Evolutionary conservation across 2,888 invertebrate species (phyloP), one percentile per base, ranked within the genome.

Genomic region (Drosophila affinis): DNA sequence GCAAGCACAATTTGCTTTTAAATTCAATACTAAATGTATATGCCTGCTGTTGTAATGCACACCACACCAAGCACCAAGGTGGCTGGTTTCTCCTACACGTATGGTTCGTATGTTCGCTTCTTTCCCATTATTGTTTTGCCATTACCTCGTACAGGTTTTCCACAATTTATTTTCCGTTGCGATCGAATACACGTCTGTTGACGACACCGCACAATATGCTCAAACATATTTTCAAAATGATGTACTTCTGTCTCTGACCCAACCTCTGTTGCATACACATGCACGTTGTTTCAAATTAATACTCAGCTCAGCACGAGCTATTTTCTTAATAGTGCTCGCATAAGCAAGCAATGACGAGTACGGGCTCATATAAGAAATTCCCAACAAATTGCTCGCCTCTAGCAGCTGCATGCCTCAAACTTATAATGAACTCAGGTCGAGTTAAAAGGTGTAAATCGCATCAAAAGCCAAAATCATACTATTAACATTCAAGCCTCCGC

Each of bases 11-110:
- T 88, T 85, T 88, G 88, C 88, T 88, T 85, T 88, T 85, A 85
- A 88, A 88, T 85, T 85, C 85, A 87, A 88, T 87, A 84, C 85
- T 81, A 88, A 87, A 87, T 88, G 88, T 87, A 88, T 86, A 82
- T 88, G 88, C 78, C 81, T 76, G 49, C 76, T 79, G 60, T 67
- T 65, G 87, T 82, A 85, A 87, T 76, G 70, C 65, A 88, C 84
- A 85, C 79, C 76, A 67, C 87, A 81, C 79, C 79, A 67, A n/a
- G 71, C 58, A 56, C 18, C 27, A 10, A 34, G 62, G 9, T 68
- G 65, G 63, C 56, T 57, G 72, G 76, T 57, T 72, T 71, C 75
- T 70, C 34, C 47, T 71, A 57, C 62, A 67, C 76, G 62, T 70
- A 67, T 18, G 18, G n/a, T n/a, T n/a, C n/a, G 67, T 32, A 64